phyloP scores from a whole-genome alignment of 2,888 invertebrate species.

The Eupithecia centaureata region DNA sequence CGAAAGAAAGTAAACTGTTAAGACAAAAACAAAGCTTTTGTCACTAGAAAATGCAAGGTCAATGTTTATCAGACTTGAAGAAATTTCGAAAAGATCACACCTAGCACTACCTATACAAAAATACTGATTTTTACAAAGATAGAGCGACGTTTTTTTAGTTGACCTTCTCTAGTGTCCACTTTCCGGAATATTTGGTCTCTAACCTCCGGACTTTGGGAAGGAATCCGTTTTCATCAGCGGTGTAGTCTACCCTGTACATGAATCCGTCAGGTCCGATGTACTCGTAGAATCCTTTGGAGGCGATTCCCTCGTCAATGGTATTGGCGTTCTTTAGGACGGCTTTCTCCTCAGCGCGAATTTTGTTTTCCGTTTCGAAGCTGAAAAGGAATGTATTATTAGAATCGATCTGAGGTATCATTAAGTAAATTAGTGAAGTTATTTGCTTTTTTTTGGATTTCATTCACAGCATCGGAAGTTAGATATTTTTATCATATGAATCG shows the following conservation, averaged over 20 bases:
- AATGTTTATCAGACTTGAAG: neutral
- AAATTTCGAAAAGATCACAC: neutral
- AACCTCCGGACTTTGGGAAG: conserved; percentile 74
- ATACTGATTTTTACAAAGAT: conserved; percentile 73
- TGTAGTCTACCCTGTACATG: conserved; percentile 81
- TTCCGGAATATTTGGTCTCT: conserved; percentile 79
- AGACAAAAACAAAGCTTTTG: conserved; percentile 36
- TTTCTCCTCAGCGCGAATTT: conserved; percentile 80
- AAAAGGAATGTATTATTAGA: conserved; percentile 37
- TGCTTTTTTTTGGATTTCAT: neutral
- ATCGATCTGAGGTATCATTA: neutral
- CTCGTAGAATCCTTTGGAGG: conserved; percentile 80
- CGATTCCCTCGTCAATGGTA: conserved; percentile 78
- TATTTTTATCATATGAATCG: neutral
- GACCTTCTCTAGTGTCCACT: conserved; percentile 77
- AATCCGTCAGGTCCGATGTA: conserved; percentile 82
- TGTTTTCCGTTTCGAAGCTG: conserved; percentile 83
- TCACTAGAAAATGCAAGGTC: neutral
- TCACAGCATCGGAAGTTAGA: neutral
- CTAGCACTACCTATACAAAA: conserved; percentile 61
- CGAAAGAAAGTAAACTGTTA: conserved; percentile 52
- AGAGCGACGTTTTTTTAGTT: conserved; percentile 57
- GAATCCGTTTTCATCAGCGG: conserved; percentile 82
- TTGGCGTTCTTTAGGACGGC: conserved; percentile 79
- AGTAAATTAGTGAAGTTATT: neutral